Evolutionary conservation across 2,888 invertebrate species (phyloP).

Genomic region (Xanthia togata): DNA sequence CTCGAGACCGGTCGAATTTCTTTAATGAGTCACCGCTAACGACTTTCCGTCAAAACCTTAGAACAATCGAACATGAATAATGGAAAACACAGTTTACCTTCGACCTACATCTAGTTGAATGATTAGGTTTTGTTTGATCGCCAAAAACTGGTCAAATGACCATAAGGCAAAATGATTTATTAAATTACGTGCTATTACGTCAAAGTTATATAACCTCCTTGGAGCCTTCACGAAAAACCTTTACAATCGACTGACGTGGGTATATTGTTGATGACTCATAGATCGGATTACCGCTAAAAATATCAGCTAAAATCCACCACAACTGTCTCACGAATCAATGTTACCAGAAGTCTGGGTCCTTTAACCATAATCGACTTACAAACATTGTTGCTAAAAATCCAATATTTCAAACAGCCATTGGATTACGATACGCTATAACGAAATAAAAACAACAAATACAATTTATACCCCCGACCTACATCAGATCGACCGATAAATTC

Average conservation of each 20-base stretch:
- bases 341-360: background rate
- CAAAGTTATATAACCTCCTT: slow-evolving; percentile 23
- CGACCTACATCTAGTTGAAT: slow-evolving; percentile 80
- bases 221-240: slow-evolving; percentile 15
- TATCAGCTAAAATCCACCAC: background rate
- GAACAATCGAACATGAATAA: slow-evolving; percentile 87
- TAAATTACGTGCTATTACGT: slow-evolving; percentile 68
- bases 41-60: slow-evolving; percentile 87
- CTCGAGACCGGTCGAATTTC: slow-evolving; percentile 77
- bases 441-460: slow-evolving; percentile 68
- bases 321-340: background rate
- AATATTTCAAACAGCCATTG: background rate
- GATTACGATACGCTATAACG: background rate
- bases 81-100: slow-evolving; percentile 76
- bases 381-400: background rate
- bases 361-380: background rate
- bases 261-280: slow-evolving; percentile 33
- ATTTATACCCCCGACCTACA: slow-evolving; percentile 74
- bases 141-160: slow-evolving; percentile 60
- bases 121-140: slow-evolving; percentile 58
- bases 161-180: slow-evolving; percentile 67
- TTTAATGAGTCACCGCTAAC: slow-evolving; percentile 88
- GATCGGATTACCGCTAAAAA: slow-evolving; percentile 2
- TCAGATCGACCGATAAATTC: slow-evolving; percentile 44
- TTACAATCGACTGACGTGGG: slow-evolving; percentile 6